These are phyloP conservation scores for Australoheros facetus DNA, from an alignment of 2,797 vertebrate genomes.

Conservation along the genomic window DNA sequence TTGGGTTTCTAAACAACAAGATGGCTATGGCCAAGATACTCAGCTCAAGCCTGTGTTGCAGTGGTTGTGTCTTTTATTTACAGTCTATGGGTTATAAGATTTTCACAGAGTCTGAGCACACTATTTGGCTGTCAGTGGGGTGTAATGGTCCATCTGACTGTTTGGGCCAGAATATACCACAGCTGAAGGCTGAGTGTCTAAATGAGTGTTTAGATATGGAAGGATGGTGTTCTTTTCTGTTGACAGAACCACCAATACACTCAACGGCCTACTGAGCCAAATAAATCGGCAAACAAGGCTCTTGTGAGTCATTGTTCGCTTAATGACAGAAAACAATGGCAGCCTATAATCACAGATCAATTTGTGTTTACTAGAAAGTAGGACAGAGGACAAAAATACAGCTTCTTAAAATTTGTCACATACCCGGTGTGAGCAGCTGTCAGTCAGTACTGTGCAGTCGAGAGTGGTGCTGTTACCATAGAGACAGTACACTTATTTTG, in stretches of 20 bases:
- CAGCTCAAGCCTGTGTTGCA: not conserved
- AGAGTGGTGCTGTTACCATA: slow-evolving; percentile 61
- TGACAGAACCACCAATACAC: slow-evolving; percentile 44
- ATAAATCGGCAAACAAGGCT: not conserved
- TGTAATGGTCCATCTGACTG: slow-evolving; percentile 46
- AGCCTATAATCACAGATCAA: slow-evolving; percentile 45
- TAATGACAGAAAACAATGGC: slow-evolving; percentile 49
- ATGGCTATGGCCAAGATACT: too few relatives aligned
- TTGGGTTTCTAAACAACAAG: too few relatives aligned
- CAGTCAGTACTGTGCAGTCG: slow-evolving; percentile 53
- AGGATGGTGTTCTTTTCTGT: slow-evolving; percentile 35
- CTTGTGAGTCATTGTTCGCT: slow-evolving; percentile 37
- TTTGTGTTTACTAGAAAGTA: slow-evolving; percentile 52
- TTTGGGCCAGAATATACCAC: slow-evolving; percentile 28
- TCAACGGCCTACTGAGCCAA: slow-evolving; percentile 17
- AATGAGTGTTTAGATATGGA: slow-evolving; percentile 61
- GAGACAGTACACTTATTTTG: slow-evolving; percentile 61
- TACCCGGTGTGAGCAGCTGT: slow-evolving; percentile 46
- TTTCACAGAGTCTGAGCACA: slow-evolving; percentile 23
- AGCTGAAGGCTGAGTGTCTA: slow-evolving; percentile 26
- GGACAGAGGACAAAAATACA: slow-evolving; percentile 38
- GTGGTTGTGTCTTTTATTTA: not conserved
- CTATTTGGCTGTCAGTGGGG: slow-evolving; percentile 32
- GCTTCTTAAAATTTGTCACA: slow-evolving; percentile 55
- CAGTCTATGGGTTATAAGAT: slow-evolving; percentile 4